These are phyloP conservation scores for Epinotia ramella DNA, from an alignment of 2,888 invertebrate genomes.

Conservation along the genomic window DNA sequence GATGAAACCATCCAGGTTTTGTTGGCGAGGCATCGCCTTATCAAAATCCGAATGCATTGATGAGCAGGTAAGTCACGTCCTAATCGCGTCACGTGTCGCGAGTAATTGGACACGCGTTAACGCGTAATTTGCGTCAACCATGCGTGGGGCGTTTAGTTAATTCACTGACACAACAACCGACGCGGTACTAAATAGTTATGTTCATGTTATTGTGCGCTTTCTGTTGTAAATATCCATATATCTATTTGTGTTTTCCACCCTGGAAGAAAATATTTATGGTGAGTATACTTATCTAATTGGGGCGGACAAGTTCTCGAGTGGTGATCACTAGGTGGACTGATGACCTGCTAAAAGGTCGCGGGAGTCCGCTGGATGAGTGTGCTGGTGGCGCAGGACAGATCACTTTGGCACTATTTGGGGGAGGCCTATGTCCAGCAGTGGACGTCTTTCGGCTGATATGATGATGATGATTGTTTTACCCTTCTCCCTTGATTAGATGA, in stretches of 20 bases:
- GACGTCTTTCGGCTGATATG: no score
- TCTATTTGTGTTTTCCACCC: background rate
- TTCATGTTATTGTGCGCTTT: background rate
- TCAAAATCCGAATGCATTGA: background rate
- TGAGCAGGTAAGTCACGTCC: conserved; percentile 58
- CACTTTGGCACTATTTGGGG: no score
- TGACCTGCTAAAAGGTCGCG: no score
- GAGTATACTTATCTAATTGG: background rate
- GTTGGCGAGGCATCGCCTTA: background rate
- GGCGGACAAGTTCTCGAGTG: no score
- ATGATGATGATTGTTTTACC: no score
- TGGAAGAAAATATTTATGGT: background rate
- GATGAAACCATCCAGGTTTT: no score
- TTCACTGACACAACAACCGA: conserved; percentile 5
- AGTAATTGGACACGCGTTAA: conserved; percentile 75
- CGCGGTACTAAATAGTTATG: conserved; percentile 3
- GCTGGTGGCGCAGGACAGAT: no score
- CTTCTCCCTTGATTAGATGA: no score
- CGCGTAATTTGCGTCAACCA: conserved; percentile 69
- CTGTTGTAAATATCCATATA: background rate
- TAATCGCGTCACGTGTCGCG: conserved; percentile 73
- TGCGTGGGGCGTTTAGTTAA: conserved; percentile 51
- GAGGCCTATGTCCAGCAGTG: no score
- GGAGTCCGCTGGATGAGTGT: no score
- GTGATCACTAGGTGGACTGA: no score